phyloP scores from a whole-genome alignment of 2,113 vertebrate genomes.

The Condylura cristata region DNA sequence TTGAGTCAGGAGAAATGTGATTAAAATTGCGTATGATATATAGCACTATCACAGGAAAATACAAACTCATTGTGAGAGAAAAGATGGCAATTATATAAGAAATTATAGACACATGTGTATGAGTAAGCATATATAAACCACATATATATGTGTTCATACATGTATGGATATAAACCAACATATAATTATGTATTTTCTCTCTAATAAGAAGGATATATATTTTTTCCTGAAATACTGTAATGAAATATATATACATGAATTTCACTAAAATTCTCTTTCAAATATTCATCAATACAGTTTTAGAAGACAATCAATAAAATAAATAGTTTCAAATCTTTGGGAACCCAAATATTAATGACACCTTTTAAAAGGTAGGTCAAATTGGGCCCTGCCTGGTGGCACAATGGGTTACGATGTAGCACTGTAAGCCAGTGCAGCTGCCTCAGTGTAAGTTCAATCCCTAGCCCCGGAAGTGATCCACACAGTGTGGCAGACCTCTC shows the following conservation, averaged over 20 bases:
- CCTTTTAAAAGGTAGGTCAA: not conserved
- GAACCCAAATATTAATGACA: too few relatives aligned
- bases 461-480: too few relatives aligned
- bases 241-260: not conserved
- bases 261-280: not conserved
- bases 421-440: too few relatives aligned
- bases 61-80: not conserved
- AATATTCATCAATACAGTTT: not conserved
- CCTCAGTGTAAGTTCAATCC: too few relatives aligned
- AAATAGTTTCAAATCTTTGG: not conserved
- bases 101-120: too few relatives aligned
- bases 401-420: too few relatives aligned
- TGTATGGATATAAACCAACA: not conserved
- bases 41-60: not conserved
- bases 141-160: not conserved
- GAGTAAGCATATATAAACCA: not conserved
- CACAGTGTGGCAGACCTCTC: too few relatives aligned
- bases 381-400: too few relatives aligned
- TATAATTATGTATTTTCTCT: not conserved
- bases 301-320: not conserved
- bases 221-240: not conserved
- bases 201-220: not conserved
- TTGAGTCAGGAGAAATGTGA: not conserved
- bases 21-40: not conserved
- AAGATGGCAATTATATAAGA: too few relatives aligned